These are phyloP conservation scores for Rhynchomys soricoides DNA, from an alignment of 2,113 vertebrate genomes.

Conservation along the genomic window DNA sequence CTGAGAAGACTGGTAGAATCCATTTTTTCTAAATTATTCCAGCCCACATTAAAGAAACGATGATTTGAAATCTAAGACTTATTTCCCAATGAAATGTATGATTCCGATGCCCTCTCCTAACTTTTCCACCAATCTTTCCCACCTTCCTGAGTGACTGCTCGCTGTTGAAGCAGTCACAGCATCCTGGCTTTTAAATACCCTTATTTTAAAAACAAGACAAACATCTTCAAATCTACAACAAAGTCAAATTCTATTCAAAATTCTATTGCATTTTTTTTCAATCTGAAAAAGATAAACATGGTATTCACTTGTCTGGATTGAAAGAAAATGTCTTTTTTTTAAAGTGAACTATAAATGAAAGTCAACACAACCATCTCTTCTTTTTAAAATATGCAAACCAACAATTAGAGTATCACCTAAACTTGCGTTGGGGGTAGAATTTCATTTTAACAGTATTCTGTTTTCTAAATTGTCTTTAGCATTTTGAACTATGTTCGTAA, in stretches of 20 bases:
- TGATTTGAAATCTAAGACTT: constrained; percentile 9
- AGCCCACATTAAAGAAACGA: background rate
- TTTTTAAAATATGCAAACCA: constrained; percentile 24
- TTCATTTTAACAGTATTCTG: background rate
- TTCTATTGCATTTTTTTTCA: background rate
- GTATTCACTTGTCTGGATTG: background rate
- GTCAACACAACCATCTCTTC: background rate
- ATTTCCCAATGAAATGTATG: background rate
- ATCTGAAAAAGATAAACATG: constrained; percentile 41
- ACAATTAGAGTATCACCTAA: background rate
- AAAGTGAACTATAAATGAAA: constrained; percentile 42
- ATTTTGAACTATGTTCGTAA: constrained; percentile 8
- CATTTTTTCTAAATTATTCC: background rate
- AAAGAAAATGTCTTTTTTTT: background rate
- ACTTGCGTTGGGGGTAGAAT: background rate
- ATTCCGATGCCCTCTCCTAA: background rate
- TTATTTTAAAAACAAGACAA: constrained; percentile 16
- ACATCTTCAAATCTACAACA: background rate
- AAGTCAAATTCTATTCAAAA: constrained; percentile 3
- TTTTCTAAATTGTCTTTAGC: constrained; percentile 44
- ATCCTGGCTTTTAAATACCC: background rate
- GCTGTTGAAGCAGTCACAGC: background rate
- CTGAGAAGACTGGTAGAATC: background rate
- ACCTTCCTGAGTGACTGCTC: background rate
- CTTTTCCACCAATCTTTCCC: background rate